phyloP scores from a whole-genome alignment of 2,888 invertebrate species.

The Eristalis pertinax region DNA sequence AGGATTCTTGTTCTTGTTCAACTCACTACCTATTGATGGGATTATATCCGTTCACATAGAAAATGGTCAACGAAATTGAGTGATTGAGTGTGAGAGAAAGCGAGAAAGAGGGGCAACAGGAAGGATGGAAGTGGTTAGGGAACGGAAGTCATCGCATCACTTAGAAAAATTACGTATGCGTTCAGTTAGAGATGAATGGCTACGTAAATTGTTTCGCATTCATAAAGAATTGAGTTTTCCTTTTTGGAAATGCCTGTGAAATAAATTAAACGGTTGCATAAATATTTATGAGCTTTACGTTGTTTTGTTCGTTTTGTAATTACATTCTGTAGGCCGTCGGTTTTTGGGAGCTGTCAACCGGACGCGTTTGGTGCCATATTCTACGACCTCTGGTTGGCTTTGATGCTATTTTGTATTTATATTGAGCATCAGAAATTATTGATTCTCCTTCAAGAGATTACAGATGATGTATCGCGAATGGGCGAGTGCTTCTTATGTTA shows the following conservation, averaged over 20 bases:
- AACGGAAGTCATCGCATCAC: not conserved
- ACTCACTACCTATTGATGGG: not conserved
- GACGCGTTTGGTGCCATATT: no score
- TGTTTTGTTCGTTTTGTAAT: not conserved
- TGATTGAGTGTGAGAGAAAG: not conserved
- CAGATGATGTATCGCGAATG: no score
- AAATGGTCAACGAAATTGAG: not conserved
- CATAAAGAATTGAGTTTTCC: not conserved
- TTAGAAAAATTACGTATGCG: not conserved
- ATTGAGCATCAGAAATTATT: no score
- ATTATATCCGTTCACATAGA: not conserved
- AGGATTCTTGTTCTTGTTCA: conserved; percentile 4
- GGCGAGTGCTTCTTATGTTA: no score
- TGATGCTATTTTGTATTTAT: no score
- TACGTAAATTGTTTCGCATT: not conserved
- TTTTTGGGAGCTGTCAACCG: no score
- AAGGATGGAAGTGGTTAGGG: not conserved
- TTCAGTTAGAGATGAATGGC: not conserved
- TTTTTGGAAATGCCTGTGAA: not conserved
- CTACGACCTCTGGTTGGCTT: no score
- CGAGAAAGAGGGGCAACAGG: not conserved
- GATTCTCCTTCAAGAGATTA: no score
- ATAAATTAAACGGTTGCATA: not conserved
- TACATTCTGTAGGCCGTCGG: not conserved
- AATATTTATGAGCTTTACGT: not conserved